Conservation (phyloP, 2,113 vertebrate species). For the Corydoras sp. region DNA sequence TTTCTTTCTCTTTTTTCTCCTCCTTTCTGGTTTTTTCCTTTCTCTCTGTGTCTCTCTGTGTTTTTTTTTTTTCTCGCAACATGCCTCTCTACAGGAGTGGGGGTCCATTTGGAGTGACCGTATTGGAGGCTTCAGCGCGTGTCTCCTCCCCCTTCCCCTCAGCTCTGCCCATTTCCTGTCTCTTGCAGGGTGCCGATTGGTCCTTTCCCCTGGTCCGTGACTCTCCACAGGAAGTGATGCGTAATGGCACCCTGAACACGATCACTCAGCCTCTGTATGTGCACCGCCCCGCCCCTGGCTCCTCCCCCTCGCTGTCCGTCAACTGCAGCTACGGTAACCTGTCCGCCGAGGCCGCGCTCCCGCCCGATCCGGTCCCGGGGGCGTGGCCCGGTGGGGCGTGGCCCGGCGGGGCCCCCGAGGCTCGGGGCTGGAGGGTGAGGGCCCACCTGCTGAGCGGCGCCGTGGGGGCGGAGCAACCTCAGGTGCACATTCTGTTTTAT, state of each 20-base stretch:
- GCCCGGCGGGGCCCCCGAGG: too few relatives aligned
- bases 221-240: conserved; percentile 84
- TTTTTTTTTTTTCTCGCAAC: too few relatives aligned
- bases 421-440: conserved; percentile 63
- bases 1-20: too few relatives aligned
- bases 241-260: conserved; percentile 83
- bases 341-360: conserved; percentile 68
- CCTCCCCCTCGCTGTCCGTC: conserved; percentile 62
- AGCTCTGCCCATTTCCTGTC: conserved; percentile 76
- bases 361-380: conserved; percentile 74
- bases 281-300: conserved; percentile 65
- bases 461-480: conserved; percentile 76
- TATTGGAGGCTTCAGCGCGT: conserved; percentile 55
- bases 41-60: conserved; percentile 27
- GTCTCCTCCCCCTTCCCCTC: conserved; percentile 82
- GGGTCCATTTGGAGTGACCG: conserved; percentile 61
- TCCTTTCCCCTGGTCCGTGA: conserved; percentile 90
- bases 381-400: conserved; percentile 36
- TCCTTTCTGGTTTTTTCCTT: too few relatives aligned
- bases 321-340: conserved; percentile 87
- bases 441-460: conserved; percentile 76
- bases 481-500: conserved; percentile 87
- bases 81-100: conserved; percentile 67
- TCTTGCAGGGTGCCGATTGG: conserved; percentile 65
- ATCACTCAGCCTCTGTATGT: conserved; percentile 82